These are phyloP conservation scores for Tonatia bakeri DNA, from an alignment of 2,113 vertebrate genomes.

Conservation along the genomic window DNA sequence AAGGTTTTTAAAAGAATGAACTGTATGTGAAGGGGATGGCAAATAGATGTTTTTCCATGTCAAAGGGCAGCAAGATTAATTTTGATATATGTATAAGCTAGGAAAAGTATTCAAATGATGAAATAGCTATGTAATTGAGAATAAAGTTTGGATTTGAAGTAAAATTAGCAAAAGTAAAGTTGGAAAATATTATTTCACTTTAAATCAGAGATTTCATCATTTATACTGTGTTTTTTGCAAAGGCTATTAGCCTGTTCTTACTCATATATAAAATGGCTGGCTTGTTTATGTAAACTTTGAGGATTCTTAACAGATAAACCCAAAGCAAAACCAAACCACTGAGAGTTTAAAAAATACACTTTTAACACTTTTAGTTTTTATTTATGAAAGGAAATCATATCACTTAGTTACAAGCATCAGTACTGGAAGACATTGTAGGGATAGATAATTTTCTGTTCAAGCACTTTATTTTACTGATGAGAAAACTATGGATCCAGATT, in stretches of 20 bases:
- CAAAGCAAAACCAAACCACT: neutral
- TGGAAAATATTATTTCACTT: constrained; percentile 43
- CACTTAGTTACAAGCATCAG: constrained; percentile 4
- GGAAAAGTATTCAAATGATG: constrained; percentile 47
- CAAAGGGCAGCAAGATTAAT: constrained; percentile 23
- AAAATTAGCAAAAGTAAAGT: constrained; percentile 44
- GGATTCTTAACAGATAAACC: neutral
- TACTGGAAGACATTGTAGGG: neutral
- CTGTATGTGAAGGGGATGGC: neutral
- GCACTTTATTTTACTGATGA: constrained; percentile 43
- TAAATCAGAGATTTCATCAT: constrained; percentile 20
- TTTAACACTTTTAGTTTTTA: constrained; percentile 34
- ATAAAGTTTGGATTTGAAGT: constrained; percentile 47
- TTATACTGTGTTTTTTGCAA: constrained; percentile 34
- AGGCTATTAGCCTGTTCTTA: constrained; percentile 28
- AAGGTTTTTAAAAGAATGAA: neutral
- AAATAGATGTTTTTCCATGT: constrained; percentile 37
- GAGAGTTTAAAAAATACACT: neutral
- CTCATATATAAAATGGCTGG: constrained; percentile 59
- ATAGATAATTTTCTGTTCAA: neutral
- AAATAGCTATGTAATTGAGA: constrained; percentile 6
- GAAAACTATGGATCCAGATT: neutral
- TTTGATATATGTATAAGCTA: neutral
- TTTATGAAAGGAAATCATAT: constrained; percentile 26
- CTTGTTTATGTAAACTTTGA: constrained; percentile 48